Conservation (phyloP, 2,113 vertebrate genomes). For the Caloenas nicobarica region DNA sequence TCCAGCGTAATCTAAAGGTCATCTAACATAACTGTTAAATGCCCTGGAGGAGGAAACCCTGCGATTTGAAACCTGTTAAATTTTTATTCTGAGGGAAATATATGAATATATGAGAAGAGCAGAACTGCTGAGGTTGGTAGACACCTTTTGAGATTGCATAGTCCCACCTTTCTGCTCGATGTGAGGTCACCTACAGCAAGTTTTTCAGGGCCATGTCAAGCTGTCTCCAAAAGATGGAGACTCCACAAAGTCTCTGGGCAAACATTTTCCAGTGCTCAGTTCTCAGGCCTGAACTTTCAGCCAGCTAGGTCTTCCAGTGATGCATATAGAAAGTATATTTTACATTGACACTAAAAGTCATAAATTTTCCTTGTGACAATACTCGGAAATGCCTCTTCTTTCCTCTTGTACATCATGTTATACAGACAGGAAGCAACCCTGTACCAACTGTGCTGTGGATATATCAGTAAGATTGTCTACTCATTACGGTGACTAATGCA, state of each 20-base stretch:
- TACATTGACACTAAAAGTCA: not conserved
- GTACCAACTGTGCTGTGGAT: not conserved
- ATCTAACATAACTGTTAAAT: not conserved
- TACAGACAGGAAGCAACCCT: not conserved
- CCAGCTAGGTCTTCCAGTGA: not conserved
- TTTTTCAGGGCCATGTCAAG: not conserved
- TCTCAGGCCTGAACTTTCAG: not conserved
- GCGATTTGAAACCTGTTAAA: not conserved
- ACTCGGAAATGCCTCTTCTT: not conserved
- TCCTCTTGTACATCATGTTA: not conserved
- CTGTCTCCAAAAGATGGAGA: not conserved
- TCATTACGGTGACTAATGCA: not conserved
- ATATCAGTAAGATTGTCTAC: not conserved
- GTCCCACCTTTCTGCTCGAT: not conserved
- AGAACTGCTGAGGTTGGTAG: not conserved
- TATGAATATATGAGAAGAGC: not conserved
- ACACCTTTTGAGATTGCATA: not conserved
- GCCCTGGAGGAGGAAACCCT: not conserved
- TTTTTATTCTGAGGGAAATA: not conserved
- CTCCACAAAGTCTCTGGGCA: not conserved
- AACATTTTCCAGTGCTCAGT: not conserved
- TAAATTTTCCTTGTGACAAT: not conserved
- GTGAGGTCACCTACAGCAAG: not conserved
- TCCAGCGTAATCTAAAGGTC: not conserved
- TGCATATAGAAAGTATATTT: not conserved